Percentiles rank a stretch among this genome's conserved stretches.
These are phyloP conservation scores for Diabrotica undecimpunctata DNA, from an alignment of 1,140 invertebrate species.

Conservation along the genomic window DNA sequence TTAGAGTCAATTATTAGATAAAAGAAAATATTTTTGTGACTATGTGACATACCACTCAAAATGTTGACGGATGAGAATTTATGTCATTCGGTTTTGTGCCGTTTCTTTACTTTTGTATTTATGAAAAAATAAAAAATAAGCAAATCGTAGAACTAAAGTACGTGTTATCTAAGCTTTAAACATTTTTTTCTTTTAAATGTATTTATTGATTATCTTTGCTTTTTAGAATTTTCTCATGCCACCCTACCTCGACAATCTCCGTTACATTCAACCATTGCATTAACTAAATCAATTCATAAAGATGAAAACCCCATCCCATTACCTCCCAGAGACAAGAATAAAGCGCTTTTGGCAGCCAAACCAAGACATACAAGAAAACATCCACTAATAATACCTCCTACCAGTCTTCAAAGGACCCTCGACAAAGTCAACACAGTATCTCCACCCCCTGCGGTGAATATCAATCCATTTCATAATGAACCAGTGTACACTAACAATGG, in stretches of 20 bases:
- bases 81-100: no score
- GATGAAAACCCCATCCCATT: constrained; percentile 73
- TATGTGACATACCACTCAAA: no score
- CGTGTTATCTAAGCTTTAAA: no score
- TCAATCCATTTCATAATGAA: constrained; percentile 29
- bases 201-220: not conserved
- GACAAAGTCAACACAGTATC: constrained; percentile 51
- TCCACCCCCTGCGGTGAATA: constrained; percentile 22
- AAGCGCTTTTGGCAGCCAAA: constrained; percentile 60
- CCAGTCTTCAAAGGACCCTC: constrained; percentile 57
- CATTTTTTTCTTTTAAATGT: not conserved
- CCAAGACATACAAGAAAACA: constrained; percentile 82
- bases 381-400: constrained; percentile 75
- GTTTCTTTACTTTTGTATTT: no score
- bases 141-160: no score
- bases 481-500: constrained; percentile 36
- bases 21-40: no score
- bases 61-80: no score
- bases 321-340: constrained; percentile 76
- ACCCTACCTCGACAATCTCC: constrained; percentile 10
- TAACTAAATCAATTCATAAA: constrained; percentile 28
- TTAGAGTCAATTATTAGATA: no score
- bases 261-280: not conserved
- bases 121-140: no score
- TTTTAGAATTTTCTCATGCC: constrained; percentile 20